These are phyloP conservation scores for Achlya flavicornis DNA, from an alignment of 2,888 invertebrate genomes.

Conservation along the genomic window DNA sequence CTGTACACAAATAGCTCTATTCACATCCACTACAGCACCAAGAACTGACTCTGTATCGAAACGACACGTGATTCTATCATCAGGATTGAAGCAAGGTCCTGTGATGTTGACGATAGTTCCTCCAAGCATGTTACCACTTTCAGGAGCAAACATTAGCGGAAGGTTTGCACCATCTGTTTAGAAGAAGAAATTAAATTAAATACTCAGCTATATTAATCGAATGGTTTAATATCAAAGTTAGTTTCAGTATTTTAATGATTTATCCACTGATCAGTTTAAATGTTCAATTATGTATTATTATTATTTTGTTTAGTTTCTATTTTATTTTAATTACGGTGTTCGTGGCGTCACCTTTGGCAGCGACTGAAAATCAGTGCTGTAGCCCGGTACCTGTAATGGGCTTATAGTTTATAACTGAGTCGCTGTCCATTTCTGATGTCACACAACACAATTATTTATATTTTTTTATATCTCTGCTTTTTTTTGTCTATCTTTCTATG, in stretches of 20 bases:
- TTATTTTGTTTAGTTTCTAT: no score
- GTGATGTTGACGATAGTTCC: conserved; percentile 98
- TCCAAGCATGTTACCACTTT: conserved; percentile 98
- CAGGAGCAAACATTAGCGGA: conserved; percentile 94
- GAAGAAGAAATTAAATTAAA: conserved; percentile 9
- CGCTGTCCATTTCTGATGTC: no score
- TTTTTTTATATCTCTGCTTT: no score
- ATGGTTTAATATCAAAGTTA: neutral
- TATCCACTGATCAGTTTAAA: neutral
- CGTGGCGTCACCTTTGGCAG: no score
- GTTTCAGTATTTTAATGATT: neutral
- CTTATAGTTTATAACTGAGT: no score
- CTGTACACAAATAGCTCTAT: conserved; percentile 95
- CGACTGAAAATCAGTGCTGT: no score
- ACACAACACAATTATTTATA: no score
- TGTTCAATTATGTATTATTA: no score
- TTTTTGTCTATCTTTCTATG: no score
- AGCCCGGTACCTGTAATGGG: no score
- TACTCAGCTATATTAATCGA: no score
- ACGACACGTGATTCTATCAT: conserved; percentile 91
- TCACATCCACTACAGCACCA: conserved; percentile 90
- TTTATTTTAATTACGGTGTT: no score
- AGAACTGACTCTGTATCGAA: conserved; percentile 92
- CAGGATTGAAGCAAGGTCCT: conserved; percentile 94
- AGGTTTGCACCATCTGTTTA: conserved; percentile 90